A percentile compares a stretch with the other conserved stretches of the same genome.
These are phyloP conservation scores for Noctua fimbriata DNA, from an alignment of 2,888 invertebrate species.

Conservation along the genomic window DNA sequence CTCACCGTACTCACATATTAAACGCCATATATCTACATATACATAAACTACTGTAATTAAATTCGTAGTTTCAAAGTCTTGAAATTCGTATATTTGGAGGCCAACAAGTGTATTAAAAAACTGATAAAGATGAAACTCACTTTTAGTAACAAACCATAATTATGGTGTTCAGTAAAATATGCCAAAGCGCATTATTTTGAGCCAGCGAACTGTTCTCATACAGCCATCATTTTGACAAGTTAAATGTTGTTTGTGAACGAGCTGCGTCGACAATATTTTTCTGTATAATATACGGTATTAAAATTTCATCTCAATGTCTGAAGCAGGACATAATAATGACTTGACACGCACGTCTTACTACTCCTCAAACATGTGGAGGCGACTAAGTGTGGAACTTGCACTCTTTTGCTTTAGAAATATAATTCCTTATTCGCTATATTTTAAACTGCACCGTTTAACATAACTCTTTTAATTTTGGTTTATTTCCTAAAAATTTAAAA, in stretches of 20 bases:
- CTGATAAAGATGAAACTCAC: constrained; percentile 60
- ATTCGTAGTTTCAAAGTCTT: constrained; percentile 41
- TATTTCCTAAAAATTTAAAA: neutral
- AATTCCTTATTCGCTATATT: neutral
- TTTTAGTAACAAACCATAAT: constrained; percentile 61
- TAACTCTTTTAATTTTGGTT: neutral
- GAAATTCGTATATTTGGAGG: constrained; percentile 55
- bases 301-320: constrained; percentile 75
- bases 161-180: constrained; percentile 68
- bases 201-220: constrained; percentile 68
- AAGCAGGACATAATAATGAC: constrained; percentile 72
- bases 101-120: constrained; percentile 48
- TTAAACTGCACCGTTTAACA: neutral
- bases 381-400: constrained; percentile 49
- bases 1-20: constrained; percentile 29
- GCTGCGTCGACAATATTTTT: constrained; percentile 77
- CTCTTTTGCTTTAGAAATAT: constrained; percentile 9
- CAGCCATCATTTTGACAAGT: constrained; percentile 74
- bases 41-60: constrained; percentile 31
- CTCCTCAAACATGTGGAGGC: constrained; percentile 43
- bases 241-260: constrained; percentile 76
- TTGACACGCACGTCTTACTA: constrained; percentile 72
- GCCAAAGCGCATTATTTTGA: constrained; percentile 70
- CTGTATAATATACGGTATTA: constrained; percentile 75
- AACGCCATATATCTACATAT: constrained; percentile 27